Percentiles rank a stretch among this genome's conserved stretches.
Evolutionary conservation across 2,113 vertebrate species (phyloP).

Genomic region (Desmodus rotundus): DNA sequence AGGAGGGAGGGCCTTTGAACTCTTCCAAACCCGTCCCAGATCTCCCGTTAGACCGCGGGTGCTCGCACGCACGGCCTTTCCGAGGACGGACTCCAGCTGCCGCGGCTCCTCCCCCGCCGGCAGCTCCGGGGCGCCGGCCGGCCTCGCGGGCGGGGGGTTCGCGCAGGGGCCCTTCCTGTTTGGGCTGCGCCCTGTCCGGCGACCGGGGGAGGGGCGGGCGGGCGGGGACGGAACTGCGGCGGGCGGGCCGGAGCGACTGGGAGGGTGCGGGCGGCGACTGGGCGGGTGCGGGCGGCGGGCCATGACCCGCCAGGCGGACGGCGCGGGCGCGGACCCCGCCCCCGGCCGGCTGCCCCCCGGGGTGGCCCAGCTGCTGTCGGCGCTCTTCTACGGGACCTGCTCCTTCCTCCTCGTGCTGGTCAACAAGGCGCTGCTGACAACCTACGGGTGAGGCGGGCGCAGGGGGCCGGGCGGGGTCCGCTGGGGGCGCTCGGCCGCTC

Average conservation of each 20-base stretch:
- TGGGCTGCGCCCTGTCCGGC: background rate
- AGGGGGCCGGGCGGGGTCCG: background rate
- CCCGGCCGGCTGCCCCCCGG: background rate
- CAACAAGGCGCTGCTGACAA: conserved; percentile 91
- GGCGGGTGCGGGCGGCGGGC: background rate
- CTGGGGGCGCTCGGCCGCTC: background rate
- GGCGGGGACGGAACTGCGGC: background rate
- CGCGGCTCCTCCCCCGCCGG: accelerated
- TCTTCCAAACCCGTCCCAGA: background rate
- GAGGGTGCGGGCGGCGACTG: background rate
- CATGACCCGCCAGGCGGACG: conserved; percentile 24
- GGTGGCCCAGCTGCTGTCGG: conserved; percentile 79
- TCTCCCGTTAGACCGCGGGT: background rate
- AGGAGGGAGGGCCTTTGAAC: background rate
- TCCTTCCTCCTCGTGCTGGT: conserved; percentile 91
- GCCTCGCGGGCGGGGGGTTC: background rate
- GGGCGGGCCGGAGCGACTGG: background rate
- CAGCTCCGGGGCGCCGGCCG: background rate
- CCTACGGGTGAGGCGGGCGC: conserved; percentile 84
- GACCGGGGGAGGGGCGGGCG: background rate
- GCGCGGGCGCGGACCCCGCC: background rate
- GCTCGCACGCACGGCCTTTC: too few species aligned
- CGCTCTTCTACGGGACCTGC: conserved; percentile 87
- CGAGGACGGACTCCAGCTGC: too few species aligned
- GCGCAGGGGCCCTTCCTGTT: conserved; percentile 32